Evolutionary conservation across 2,113 vertebrate species (phyloP), one percentile per base, ranked within the genome.

Genomic region (Proterorhinus semilunaris): DNA sequence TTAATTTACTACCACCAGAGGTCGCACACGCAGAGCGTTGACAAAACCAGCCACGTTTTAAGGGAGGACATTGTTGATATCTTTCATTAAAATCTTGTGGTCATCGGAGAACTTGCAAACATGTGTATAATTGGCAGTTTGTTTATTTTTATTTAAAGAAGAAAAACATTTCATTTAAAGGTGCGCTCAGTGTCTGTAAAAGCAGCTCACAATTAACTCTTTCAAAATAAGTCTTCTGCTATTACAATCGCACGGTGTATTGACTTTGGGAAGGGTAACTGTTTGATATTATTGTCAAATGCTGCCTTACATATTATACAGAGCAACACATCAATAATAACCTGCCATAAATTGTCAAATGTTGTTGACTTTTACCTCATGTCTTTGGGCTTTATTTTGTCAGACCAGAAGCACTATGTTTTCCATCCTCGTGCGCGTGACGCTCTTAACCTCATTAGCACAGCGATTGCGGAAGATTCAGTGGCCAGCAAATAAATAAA

Each of bases 401-500:
- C 16, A 21, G 0, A 74, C 71, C 62, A 83, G 86, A 88, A 62
- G 57, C 68, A 0, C 0, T 0, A 0, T 0, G 1, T 6, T 49
- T 0, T 3, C 27, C 27, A 44, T 5, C 57, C 3, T 4, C 0
- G 1, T 5, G 6, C 8, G 0, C 13, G 76, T 75, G 68, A 52
- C 27, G 0, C 7, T 16, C 1, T 12, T 63, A 27, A 62, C 36
- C 74, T 6, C 43, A 12, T 47, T n/a, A 46, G 7, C 2, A 17
- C 48, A 10, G 69, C 36, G 66, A 84, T 71, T 69, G 69, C 78
- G 82, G 88, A 83, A 51, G 57, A 55, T 62, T 74, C 17, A 66
- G 64, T 49, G 17, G 65, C 66, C 87, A 86, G 85, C 72, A 88
- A 79, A 87, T 91, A 86, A 90, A 90, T 90, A 90, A 91, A 91